phyloP scores from a whole-genome alignment of 2,113 vertebrate species.

The Tupaia tana region DNA sequence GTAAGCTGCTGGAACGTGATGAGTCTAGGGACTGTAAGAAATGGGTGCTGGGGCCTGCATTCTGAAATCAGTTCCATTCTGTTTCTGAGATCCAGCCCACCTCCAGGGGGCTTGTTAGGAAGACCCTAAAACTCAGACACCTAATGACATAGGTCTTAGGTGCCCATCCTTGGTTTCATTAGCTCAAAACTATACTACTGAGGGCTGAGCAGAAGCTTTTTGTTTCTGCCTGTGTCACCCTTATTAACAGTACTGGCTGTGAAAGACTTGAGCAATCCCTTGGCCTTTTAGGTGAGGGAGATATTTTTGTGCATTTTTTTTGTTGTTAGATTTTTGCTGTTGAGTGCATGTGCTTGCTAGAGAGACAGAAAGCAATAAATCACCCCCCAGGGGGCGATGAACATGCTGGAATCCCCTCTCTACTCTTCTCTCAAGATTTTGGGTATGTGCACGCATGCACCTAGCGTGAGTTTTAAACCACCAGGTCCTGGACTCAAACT shows the following conservation, averaged over 20 bases:
- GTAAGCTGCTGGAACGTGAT: background rate
- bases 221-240: background rate
- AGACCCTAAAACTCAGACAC: background rate
- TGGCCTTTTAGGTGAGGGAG: background rate
- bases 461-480: too few relatives aligned
- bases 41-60: background rate
- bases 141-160: background rate
- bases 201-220: constrained; percentile 1
- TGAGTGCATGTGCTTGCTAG: too few relatives aligned
- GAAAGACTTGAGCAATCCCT: background rate
- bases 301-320: too few relatives aligned
- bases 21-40: background rate
- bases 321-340: too few relatives aligned
- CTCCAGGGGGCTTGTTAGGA: background rate
- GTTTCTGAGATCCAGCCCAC: background rate
- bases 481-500: too few relatives aligned
- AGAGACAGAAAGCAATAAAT: too few relatives aligned
- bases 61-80: background rate
- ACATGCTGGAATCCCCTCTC: too few relatives aligned
- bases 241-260: background rate
- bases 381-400: too few relatives aligned
- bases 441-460: too few relatives aligned
- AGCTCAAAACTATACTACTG: background rate
- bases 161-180: background rate
- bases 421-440: too few relatives aligned